Conservation (phyloP, 2,888 invertebrate species). For the Hedychridium roseum region DNA sequence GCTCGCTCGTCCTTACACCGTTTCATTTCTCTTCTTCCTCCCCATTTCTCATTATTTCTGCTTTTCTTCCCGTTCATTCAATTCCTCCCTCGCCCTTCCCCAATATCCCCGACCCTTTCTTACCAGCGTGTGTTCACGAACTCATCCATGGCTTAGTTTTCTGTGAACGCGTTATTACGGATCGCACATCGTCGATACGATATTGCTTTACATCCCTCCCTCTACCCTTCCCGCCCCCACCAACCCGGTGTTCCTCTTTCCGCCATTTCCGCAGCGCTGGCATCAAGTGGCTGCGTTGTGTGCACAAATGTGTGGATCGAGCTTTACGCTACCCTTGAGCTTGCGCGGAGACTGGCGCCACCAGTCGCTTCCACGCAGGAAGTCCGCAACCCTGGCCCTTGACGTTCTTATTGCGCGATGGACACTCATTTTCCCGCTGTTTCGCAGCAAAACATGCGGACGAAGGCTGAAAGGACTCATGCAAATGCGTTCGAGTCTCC, state of each 20-base stretch:
- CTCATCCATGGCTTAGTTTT: conserved; percentile 2
- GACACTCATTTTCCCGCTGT: not conserved
- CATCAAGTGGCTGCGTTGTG: conserved; percentile 13
- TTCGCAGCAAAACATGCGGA: too few relatives aligned
- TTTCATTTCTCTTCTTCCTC: conserved; percentile 1
- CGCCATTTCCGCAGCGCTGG: not conserved
- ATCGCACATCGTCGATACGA: too few relatives aligned
- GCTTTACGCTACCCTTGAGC: conserved; percentile 37
- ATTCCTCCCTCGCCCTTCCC: not conserved
- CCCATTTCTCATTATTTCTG: not conserved
- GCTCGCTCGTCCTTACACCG: conserved; percentile 3
- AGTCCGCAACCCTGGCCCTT: conserved; percentile 34
- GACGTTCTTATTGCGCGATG: conserved; percentile 30
- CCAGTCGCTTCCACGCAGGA: conserved; percentile 49
- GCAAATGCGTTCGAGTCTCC: too few relatives aligned
- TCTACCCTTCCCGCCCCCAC: not conserved
- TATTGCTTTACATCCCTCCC: too few relatives aligned
- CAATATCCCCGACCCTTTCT: not conserved
- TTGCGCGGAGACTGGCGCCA: conserved; percentile 56
- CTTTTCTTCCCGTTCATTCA: not conserved
- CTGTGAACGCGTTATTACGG: too few relatives aligned
- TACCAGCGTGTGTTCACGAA: conserved; percentile 21
- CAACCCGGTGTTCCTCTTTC: not conserved
- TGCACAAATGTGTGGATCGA: conserved; percentile 15
- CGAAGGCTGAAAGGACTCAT: too few relatives aligned